Evolutionary conservation across 2,888 invertebrate species (phyloP).

Genomic region (Netelia fuscicornis): DNA sequence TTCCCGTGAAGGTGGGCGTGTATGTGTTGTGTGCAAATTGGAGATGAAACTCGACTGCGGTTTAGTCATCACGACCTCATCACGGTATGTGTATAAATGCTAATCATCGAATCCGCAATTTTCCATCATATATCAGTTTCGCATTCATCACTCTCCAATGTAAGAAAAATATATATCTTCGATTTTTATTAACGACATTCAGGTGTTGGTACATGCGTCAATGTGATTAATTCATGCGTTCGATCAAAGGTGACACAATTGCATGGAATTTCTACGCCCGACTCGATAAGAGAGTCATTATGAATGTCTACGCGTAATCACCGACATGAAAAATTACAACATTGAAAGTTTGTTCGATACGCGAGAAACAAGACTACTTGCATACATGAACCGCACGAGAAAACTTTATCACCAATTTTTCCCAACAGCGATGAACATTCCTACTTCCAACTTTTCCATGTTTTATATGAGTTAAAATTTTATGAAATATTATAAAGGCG

Average conservation of each 20-base stretch:
- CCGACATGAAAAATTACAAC: slow-evolving; percentile 19
- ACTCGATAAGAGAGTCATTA: slow-evolving; percentile 11
- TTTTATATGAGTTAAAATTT: no score
- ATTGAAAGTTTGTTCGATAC: not conserved
- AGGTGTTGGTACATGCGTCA: not conserved
- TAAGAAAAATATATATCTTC: no score
- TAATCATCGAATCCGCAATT: slow-evolving; percentile 18
- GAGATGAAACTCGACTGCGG: slow-evolving; percentile 12
- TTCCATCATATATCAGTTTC: slow-evolving; percentile 3
- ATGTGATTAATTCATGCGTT: slow-evolving; percentile 25
- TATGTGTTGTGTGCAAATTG: not conserved
- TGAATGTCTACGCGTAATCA: slow-evolving; percentile 14
- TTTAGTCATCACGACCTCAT: slow-evolving; percentile 14
- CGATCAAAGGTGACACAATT: slow-evolving; percentile 21
- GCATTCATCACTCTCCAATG: not conserved
- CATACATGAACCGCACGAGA: not conserved
- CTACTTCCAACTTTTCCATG: no score
- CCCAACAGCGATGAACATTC: no score
- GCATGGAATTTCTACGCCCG: not conserved
- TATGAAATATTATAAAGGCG: no score
- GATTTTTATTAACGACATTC: no score
- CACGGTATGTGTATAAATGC: slow-evolving; percentile 6
- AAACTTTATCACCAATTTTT: no score
- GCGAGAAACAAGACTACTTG: not conserved
- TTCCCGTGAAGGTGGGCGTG: not conserved